These are phyloP conservation scores for Cydia pomonella DNA, from an alignment of 1,140 invertebrate species.

Conservation along the genomic window DNA sequence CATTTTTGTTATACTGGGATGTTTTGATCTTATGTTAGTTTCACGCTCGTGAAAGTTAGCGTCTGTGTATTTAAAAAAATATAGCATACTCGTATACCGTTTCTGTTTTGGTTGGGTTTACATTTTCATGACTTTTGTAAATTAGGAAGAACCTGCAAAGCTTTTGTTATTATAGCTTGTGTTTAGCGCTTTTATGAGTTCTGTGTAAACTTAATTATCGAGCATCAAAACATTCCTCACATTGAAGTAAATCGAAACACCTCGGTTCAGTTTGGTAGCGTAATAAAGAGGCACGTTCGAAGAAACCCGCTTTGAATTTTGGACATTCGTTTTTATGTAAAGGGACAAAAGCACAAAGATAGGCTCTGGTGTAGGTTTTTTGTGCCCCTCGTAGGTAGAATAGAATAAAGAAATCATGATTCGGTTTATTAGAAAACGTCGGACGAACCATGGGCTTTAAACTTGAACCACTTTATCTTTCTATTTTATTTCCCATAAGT, in stretches of 20 bases:
- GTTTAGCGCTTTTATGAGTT: not conserved
- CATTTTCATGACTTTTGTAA: not conserved
- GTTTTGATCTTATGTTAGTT: not conserved
- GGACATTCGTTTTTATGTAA: no score
- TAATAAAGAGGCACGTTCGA: not conserved
- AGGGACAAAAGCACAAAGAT: no score
- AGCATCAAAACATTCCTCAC: slow-evolving; percentile 13
- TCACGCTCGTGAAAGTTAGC: not conserved
- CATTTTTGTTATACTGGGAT: not conserved
- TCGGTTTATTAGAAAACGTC: no score
- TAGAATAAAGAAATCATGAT: no score
- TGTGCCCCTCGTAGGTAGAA: no score
- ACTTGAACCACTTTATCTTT: no score
- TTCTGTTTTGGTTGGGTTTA: not conserved
- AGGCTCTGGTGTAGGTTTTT: no score
- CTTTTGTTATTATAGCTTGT: not conserved
- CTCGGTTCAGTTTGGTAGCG: not conserved
- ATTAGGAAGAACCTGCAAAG: slow-evolving; percentile 6
- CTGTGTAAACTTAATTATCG: slow-evolving; percentile 19
- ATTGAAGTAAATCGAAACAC: slow-evolving; percentile 2
- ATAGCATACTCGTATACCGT: not conserved
- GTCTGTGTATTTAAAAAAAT: not conserved
- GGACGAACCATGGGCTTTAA: no score
- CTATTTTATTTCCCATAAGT: no score
- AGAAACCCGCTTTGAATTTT: no score